Conservation (phyloP, 1,140 invertebrate species). For the Bombus huntii region DNA sequence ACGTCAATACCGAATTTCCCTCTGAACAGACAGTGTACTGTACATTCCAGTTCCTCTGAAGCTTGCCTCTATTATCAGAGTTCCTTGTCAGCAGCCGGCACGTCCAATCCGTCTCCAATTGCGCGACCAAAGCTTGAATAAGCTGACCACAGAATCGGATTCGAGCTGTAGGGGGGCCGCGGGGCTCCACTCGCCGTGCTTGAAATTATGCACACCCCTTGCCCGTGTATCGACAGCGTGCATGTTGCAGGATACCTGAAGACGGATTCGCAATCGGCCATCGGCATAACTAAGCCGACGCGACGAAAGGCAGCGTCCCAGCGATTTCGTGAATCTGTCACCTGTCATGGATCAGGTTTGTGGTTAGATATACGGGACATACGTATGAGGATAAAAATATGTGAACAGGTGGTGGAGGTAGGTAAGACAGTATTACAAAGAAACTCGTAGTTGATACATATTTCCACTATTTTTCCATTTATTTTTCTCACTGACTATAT, state of each 20-base stretch:
- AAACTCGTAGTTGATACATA: too few relatives aligned
- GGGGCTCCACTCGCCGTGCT: conserved; percentile 21
- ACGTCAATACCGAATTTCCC: conserved; percentile 63
- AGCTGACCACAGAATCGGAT: conserved; percentile 64
- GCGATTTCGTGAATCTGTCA: background rate
- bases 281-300: background rate
- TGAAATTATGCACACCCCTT: conserved; percentile 59
- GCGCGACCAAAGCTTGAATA: conserved; percentile 61
- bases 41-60: conserved; percentile 51
- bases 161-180: conserved; percentile 16
- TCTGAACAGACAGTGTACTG: conserved; percentile 51
- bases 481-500: too few relatives aligned
- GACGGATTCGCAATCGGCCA: background rate
- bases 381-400: too few relatives aligned
- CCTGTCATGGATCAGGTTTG: too few relatives aligned
- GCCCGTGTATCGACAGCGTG: conserved; percentile 39
- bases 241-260: conserved; percentile 31
- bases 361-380: too few relatives aligned
- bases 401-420: too few relatives aligned
- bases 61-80: conserved; percentile 57
- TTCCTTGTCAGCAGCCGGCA: conserved; percentile 61
- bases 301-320: background rate
- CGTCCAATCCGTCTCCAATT: conserved; percentile 61
- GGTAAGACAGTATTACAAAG: too few relatives aligned
- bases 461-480: too few relatives aligned